phyloP scores from a whole-genome alignment of 2,113 vertebrate species.

The Brienomyrus brachyistius region DNA sequence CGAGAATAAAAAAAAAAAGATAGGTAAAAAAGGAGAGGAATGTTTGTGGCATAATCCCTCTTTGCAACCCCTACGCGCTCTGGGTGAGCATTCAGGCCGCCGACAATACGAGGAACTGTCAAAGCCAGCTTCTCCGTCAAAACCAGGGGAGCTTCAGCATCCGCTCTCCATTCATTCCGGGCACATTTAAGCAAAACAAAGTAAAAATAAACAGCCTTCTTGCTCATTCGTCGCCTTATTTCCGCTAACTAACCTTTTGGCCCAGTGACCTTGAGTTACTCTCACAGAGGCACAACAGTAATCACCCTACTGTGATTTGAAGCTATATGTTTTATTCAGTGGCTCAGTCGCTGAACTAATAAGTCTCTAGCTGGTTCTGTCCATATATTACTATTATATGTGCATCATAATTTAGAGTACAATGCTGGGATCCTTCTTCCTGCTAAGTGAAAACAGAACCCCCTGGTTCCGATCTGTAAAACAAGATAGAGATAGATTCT shows the following conservation, averaged over 20 bases:
- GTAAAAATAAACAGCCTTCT: background rate
- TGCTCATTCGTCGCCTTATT: background rate
- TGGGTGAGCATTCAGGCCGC: background rate
- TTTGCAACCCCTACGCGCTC: background rate
- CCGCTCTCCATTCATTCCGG: background rate
- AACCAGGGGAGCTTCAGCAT: background rate
- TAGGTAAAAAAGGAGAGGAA: background rate
- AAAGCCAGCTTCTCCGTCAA: background rate
- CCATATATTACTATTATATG: too few species aligned
- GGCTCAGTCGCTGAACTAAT: background rate
- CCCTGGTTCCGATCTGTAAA: background rate
- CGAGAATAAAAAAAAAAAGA: background rate
- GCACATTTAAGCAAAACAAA: background rate
- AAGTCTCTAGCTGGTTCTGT: background rate
- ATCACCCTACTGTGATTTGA: background rate
- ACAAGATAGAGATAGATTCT: background rate
- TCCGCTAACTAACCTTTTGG: conserved; percentile 2
- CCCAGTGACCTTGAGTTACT: background rate
- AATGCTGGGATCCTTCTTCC: background rate
- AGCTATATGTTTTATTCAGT: background rate
- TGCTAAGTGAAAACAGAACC: background rate
- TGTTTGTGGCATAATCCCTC: conserved; percentile 8
- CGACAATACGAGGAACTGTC: background rate
- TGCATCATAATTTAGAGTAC: background rate
- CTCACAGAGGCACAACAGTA: background rate